Conservation (phyloP, 1,140 invertebrate species). For the Chymomyza costata region DNA sequence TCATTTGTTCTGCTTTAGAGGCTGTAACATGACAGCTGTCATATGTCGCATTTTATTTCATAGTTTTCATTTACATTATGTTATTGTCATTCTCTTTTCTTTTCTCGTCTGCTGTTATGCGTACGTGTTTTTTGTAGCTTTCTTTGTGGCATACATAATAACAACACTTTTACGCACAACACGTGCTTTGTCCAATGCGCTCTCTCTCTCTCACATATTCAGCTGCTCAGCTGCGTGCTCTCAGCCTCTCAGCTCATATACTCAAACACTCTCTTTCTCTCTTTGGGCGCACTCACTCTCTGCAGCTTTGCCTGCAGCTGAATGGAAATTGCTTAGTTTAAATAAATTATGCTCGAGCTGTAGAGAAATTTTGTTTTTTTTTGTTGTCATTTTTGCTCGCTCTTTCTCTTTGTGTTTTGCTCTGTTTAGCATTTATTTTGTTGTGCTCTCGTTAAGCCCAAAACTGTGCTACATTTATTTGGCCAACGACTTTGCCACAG, state of each 20-base stretch:
- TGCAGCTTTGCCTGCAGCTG: constrained; percentile 26
- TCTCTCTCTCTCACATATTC: constrained; percentile 37
- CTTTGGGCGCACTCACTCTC: constrained; percentile 7
- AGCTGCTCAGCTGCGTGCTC: too few relatives aligned
- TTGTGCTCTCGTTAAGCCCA: too few relatives aligned
- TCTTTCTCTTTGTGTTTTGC: constrained; percentile 27
- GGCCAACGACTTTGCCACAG: constrained; percentile 38
- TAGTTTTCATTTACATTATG: constrained; percentile 22
- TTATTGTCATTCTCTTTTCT: constrained; percentile 11
- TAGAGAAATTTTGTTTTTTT: constrained; percentile 19
- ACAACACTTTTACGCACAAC: constrained; percentile 27
- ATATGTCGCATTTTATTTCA: constrained; percentile 56
- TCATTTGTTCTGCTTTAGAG: constrained; percentile 39
- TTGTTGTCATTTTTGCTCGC: background rate
- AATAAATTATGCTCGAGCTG: constrained; percentile 8
- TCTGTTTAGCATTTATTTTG: constrained; percentile 34
- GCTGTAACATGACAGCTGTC: constrained; percentile 67
- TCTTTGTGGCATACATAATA: too few relatives aligned
- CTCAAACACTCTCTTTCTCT: background rate
- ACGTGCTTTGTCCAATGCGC: constrained; percentile 19
- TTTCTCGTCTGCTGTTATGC: too few relatives aligned
- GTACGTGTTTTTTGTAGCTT: too few relatives aligned
- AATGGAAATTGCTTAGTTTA: constrained; percentile 39
- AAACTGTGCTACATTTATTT: constrained; percentile 53
- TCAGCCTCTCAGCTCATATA: constrained; percentile 12